phyloP scores from a whole-genome alignment of 2,113 vertebrate genomes.

The Chamaea fasciata region DNA sequence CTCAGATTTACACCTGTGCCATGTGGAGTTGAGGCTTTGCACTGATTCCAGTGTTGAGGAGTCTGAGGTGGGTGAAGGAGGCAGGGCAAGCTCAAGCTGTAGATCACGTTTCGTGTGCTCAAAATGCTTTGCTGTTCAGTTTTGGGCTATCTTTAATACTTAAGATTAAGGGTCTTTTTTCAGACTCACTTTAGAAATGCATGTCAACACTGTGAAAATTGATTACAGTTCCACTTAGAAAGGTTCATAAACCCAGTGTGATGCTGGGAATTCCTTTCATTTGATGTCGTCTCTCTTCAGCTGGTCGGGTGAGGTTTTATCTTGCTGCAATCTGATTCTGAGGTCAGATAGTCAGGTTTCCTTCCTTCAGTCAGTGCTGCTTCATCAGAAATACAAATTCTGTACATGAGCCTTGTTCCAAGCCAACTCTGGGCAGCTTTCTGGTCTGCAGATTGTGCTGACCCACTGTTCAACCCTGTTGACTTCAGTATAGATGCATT shows the following conservation, averaged over 20 bases:
- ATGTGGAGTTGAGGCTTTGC: background rate
- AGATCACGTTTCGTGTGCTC: rapidly evolving
- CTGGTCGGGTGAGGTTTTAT: background rate
- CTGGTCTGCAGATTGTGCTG: background rate
- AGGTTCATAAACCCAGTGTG: background rate
- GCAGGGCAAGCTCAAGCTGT: background rate
- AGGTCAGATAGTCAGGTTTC: background rate
- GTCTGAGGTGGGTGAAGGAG: background rate
- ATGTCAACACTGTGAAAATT: background rate
- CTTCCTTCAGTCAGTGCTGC: background rate
- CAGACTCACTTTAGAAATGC: background rate
- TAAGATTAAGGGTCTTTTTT: background rate
- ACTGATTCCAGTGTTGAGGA: background rate
- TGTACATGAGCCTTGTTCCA: background rate
- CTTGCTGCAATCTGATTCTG: background rate
- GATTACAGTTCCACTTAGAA: background rate
- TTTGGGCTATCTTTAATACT: background rate
- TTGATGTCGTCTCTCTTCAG: background rate
- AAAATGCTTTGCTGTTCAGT: background rate
- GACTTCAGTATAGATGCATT: background rate
- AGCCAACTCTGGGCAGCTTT: background rate
- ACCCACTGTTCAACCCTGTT: background rate
- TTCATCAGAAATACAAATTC: background rate
- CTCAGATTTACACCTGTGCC: background rate
- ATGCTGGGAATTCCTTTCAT: background rate